phyloP scores from a whole-genome alignment of 2,797 vertebrate genomes.

The Cossypha niveicapilla region DNA sequence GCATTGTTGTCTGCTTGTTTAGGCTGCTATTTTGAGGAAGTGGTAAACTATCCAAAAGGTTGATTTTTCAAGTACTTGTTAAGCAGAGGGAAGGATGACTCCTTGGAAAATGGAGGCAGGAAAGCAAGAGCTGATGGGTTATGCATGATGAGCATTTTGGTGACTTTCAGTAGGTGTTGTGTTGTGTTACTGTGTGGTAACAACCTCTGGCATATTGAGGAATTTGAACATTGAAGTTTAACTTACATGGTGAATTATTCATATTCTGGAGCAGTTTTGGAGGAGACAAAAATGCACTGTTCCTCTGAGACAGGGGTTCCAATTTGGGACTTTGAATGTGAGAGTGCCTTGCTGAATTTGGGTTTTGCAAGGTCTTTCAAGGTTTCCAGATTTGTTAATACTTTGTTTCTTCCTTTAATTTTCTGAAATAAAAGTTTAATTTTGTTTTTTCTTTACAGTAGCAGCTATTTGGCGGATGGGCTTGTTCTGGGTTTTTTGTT shows the following conservation, averaged over 20 bases:
- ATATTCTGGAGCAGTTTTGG: background rate
- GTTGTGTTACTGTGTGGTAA: background rate
- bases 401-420: background rate
- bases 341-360: background rate
- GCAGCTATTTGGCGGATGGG: background rate
- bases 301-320: background rate
- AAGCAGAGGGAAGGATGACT: background rate
- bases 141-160: background rate
- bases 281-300: background rate
- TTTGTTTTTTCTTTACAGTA: background rate
- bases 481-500: background rate
- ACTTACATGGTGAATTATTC: background rate
- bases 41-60: background rate
- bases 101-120: background rate
- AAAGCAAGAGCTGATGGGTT: background rate
- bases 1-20: background rate
- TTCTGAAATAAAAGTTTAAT: background rate
- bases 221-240: background rate
- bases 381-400: background rate
- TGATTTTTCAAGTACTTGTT: background rate
- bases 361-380: background rate
- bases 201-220: background rate
- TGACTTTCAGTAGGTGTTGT: background rate
- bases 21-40: background rate
- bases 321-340: background rate